Evolutionary conservation across 2,797 vertebrate genomes (phyloP), one percentile per base, ranked within the genome.

Genomic region (Adrianichthys oophorus): DNA sequence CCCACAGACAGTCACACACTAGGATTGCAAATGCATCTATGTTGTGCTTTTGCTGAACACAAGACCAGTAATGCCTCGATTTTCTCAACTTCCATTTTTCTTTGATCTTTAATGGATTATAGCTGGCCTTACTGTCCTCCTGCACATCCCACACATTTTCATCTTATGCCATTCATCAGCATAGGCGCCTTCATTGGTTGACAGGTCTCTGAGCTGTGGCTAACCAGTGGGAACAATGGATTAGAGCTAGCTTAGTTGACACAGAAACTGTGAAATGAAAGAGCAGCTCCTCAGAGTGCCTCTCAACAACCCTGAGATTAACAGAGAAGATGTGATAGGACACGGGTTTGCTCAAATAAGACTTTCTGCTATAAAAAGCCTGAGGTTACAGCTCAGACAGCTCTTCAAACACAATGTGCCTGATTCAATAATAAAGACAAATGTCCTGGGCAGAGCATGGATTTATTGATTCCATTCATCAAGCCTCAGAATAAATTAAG

Each of bases 391-490:
- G 60, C 62, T 66, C 74, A 61, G 68, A 75, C 49, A 40, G 56
- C 3, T 42, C 76, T 89, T 89, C 83, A 88, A 91, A 87, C 73
- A 57, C 46, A 62, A 26, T 19, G 1, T 48, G 65, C 59, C 52
- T 18, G 44, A 44, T 52, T 61, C 72, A 80, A 79, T 79, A 69
- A 88, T 76, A 69, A 84, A 88, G 87, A 87, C 63, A 78, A 88
- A 91, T 87, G 81, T 66, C 65, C 60, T 44, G 68, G 73, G 56
- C 70, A 70, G 67, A 79, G 78, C 42, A 2, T 80, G 58, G 67
- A 75, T 62, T 76, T 84, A 84, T 76, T 68, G 73, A 80, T 84
- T 72, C 85, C 71, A 82, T 87, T 78, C 79, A 85, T 88, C 83
- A 82, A 23, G 64, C 59, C 61, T 65, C 4, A n/a, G 64, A 71